Base-by-base conservation (phyloP, 2,888 invertebrate species). In the Cremastinae sp. region DNA sequence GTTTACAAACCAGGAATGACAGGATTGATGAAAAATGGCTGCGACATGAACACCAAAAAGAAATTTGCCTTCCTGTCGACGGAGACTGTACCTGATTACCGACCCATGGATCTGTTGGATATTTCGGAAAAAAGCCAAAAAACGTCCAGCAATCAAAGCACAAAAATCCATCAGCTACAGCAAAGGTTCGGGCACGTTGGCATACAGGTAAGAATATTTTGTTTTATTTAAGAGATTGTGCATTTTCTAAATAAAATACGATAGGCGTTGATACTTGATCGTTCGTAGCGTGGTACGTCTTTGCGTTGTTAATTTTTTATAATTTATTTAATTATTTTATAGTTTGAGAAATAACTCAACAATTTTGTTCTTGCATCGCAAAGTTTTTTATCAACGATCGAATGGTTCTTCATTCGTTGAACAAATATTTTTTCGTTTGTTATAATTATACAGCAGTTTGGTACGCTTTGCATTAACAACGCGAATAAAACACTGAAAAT, bases 51-150 rank as follows among this genome's bases (percentile, higher is more conserved):
- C 90, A 96, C 95, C 87, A 93, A 95, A 83, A 94, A 94, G 91
- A 97, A 96, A 90, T 96, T 96, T 90, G 95, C 95, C 3, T 96
- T 96, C 90, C 91, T 97, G 1, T 94, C 96, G 43, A 93, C 94
- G n/a, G 95, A 96, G 90, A 96, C 96, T 37, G 93, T 94, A 82
- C 95, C 96, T 49, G 96, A 97, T 91, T 97, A 97, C 90, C 92
- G 96, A 80, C 94, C 95, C 18, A 92, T 95, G 71, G 93, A 94
- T 85, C 91, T 92, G 72, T 90, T 90, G 70, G 90, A 90, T 76
- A 88, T 92, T 65, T 91, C 91, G 37, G 95, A 95, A 83, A 95
- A 95, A 85, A 93, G 91, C 62, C 93, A 94, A 83, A 95, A 95
- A 87, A 95, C 95, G 0, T 93, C 92, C 80, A 94, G 93, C 49